phyloP scores from a whole-genome alignment of 2,113 vertebrate species.

The Syngnathus scovelli region DNA sequence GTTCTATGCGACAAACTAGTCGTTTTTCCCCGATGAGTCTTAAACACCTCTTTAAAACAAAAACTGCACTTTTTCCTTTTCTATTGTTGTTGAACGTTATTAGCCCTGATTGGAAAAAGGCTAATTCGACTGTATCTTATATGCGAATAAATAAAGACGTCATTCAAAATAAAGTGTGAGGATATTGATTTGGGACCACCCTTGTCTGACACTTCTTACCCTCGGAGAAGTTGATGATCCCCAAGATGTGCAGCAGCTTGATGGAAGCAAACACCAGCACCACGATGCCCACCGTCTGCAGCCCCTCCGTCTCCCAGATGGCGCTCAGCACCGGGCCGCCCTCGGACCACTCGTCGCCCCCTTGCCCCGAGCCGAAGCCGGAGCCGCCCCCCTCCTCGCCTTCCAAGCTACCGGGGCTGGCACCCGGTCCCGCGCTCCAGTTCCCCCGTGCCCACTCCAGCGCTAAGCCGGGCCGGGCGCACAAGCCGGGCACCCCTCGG shows the following conservation, averaged over 20 bases:
- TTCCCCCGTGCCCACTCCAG: constrained; percentile 68
- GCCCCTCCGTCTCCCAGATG: constrained; percentile 96
- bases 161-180: background rate
- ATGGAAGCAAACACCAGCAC: constrained; percentile 94
- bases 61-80: too few relatives aligned
- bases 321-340: constrained; percentile 81
- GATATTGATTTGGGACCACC: too few relatives aligned
- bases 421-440: constrained; percentile 62
- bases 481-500: constrained; percentile 50
- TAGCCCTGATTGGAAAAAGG: too few relatives aligned
- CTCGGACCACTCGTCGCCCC: constrained; percentile 53
- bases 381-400: constrained; percentile 54
- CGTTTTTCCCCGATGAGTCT: too few relatives aligned
- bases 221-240: constrained; percentile 98
- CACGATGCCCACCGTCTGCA: constrained; percentile 97
- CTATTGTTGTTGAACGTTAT: too few relatives aligned
- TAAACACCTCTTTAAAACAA: too few relatives aligned
- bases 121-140: too few relatives aligned
- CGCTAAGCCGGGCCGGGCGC: constrained; percentile 42
- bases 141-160: background rate
- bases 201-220: constrained; percentile 75
- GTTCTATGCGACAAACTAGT: too few relatives aligned
- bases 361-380: constrained; percentile 54
- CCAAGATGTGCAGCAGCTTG: constrained; percentile 96
- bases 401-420: constrained; percentile 34